These are phyloP conservation scores for Uromys caudimaculatus DNA, from an alignment of 2,797 vertebrate genomes.

Conservation along the genomic window DNA sequence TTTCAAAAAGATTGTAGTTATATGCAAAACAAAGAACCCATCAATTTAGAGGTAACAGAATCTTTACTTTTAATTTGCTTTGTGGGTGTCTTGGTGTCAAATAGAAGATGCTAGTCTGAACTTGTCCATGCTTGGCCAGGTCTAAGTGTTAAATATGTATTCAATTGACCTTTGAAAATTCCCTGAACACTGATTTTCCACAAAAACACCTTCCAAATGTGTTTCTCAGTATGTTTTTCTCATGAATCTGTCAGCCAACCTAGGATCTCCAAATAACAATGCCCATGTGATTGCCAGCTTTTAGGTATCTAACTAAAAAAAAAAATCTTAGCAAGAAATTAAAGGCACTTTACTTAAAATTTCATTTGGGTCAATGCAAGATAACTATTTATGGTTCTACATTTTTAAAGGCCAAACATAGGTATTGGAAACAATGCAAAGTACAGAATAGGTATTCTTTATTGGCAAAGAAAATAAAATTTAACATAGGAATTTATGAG, in stretches of 20 bases:
- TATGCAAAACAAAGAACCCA: not conserved
- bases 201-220: not conserved
- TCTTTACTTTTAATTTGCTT: conserved; percentile 34
- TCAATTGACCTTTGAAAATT: not conserved
- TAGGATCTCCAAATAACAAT: not conserved
- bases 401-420: conserved; percentile 31
- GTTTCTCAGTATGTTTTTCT: not conserved
- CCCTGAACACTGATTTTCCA: not conserved
- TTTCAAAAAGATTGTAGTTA: not conserved
- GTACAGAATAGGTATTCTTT: conserved; percentile 62
- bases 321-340: conserved; percentile 28
- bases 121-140: not conserved
- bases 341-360: not conserved
- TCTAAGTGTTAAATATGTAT: not conserved
- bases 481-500: conserved; percentile 67
- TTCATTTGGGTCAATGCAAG: not conserved
- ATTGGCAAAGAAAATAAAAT: conserved; percentile 73
- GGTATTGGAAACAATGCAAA: conserved; percentile 62
- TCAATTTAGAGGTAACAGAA: not conserved
- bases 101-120: not conserved
- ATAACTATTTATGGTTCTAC: not conserved
- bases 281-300: not conserved
- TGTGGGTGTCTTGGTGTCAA: not conserved
- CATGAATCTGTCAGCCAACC: not conserved
- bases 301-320: not conserved